Percentiles rank a stretch among this genome's conserved stretches.
These are phyloP conservation scores for Channa maculata DNA, from an alignment of 2,113 vertebrate species.

Conservation along the genomic window DNA sequence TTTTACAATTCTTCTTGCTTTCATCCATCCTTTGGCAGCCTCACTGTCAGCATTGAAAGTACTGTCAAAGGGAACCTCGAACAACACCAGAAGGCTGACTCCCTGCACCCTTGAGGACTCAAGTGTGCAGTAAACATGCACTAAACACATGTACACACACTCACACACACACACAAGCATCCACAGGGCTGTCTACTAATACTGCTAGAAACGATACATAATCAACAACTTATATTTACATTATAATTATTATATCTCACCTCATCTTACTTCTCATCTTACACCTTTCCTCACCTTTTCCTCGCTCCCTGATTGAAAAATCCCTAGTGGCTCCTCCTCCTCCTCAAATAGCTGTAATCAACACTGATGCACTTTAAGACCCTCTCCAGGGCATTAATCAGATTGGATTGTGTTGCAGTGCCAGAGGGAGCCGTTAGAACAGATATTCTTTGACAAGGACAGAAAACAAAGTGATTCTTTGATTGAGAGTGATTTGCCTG, in stretches of 20 bases:
- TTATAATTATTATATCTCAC: conserved; percentile 46
- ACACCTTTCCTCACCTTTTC: conserved; percentile 49
- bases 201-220: conserved; percentile 30
- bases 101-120: conserved; percentile 47
- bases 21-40: conserved; percentile 46
- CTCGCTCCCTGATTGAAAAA: conserved; percentile 28
- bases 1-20: conserved; percentile 38
- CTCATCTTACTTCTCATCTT: conserved; percentile 47
- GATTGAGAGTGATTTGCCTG: conserved; percentile 73
- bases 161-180: neutral
- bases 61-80: conserved; percentile 39
- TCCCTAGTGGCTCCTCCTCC: conserved; percentile 54
- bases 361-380: conserved; percentile 60
- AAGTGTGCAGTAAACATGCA: conserved; percentile 46
- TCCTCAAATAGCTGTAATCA: conserved; percentile 75
- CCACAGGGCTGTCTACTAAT: conserved; percentile 1
- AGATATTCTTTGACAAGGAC: conserved; percentile 73
- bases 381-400: conserved; percentile 69
- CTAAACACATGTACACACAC: neutral
- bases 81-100: conserved; percentile 50
- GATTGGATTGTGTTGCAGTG: conserved; percentile 70
- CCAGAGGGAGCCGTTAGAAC: conserved; percentile 61
- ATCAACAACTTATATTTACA: conserved; percentile 26
- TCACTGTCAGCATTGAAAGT: conserved; percentile 58
- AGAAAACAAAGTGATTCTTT: conserved; percentile 65